Evolutionary conservation across 2,888 invertebrate species (phyloP).

Genomic region (Melanotus villosus): DNA sequence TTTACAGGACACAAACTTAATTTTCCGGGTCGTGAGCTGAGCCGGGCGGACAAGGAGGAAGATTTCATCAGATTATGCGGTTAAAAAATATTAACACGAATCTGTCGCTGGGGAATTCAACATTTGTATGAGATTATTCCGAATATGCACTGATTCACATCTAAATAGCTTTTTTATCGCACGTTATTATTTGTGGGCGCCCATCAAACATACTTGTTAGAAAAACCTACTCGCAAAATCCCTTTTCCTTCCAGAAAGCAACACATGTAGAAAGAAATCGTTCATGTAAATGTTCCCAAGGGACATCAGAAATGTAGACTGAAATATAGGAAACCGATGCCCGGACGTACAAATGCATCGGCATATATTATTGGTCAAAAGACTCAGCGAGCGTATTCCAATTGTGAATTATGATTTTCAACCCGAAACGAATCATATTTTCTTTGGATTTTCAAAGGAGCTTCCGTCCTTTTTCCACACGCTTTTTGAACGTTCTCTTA

Average conservation of each 20-base stretch:
- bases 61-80: slow-evolving; percentile 67
- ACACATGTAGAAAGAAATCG: slow-evolving; percentile 42
- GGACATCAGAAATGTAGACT: slow-evolving; percentile 42
- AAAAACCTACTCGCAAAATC: background rate
- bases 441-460: slow-evolving; percentile 66
- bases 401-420: slow-evolving; percentile 68
- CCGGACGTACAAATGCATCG: slow-evolving; percentile 57
- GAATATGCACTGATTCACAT: slow-evolving; percentile 28
- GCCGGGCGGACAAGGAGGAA: slow-evolving; percentile 67
- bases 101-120: slow-evolving; percentile 62
- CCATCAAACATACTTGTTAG: background rate
- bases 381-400: slow-evolving; percentile 66
- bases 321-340: slow-evolving; percentile 54
- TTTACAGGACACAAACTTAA: slow-evolving; percentile 66
- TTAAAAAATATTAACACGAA: slow-evolving; percentile 65
- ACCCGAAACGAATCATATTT: slow-evolving; percentile 69
- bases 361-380: slow-evolving; percentile 69
- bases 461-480: slow-evolving; percentile 53
- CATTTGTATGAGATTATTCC: slow-evolving; percentile 61
- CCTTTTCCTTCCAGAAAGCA: background rate
- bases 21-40: slow-evolving; percentile 69
- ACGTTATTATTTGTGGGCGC: background rate
- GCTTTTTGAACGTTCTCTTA: slow-evolving; percentile 52
- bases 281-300: slow-evolving; percentile 45
- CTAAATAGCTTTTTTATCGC: slow-evolving; percentile 30